Percentiles rank a stretch among this genome's conserved stretches.
Evolutionary conservation across 2,113 vertebrate genomes (phyloP).

Genomic region (Nematolebias whitei): DNA sequence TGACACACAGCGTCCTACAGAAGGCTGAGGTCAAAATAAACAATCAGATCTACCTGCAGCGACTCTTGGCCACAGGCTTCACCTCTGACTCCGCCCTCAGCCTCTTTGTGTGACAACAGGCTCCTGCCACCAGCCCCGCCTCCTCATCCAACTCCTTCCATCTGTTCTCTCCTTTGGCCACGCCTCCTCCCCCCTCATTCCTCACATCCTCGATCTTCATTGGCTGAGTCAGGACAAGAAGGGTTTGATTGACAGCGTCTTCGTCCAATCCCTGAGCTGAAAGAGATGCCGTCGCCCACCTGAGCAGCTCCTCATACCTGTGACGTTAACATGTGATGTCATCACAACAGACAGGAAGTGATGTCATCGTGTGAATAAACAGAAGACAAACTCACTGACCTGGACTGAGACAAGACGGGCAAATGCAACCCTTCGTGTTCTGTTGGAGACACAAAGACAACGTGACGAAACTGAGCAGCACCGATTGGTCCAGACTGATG

Average conservation of each 20-base stretch:
- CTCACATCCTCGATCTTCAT: conserved; percentile 41
- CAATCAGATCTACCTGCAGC: conserved; percentile 35
- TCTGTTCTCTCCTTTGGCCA: too few relatives aligned
- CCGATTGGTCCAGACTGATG: conserved; percentile 11
- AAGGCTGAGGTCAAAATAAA: not conserved
- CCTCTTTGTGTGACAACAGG: not conserved
- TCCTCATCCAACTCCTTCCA: too few relatives aligned
- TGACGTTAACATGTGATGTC: not conserved
- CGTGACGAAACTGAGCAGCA: not conserved
- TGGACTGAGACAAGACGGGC: conserved; percentile 85
- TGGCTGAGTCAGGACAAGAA: conserved; percentile 75
- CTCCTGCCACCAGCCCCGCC: conserved; percentile 1
- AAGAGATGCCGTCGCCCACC: conserved; percentile 80
- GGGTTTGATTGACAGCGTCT: conserved; percentile 50
- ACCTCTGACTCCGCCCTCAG: not conserved
- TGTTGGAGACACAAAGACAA: conserved; percentile 73
- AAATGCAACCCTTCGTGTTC: conserved; percentile 75
- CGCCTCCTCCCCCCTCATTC: conserved; percentile 7
- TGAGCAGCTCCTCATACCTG: conserved; percentile 84
- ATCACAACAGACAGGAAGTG: conserved; percentile 1
- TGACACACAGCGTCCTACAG: not conserved
- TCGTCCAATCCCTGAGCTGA: conserved; percentile 82
- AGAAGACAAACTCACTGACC: conserved; percentile 78
- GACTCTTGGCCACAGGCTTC: conserved; percentile 1
- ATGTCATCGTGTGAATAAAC: conserved; percentile 1